Percentiles rank a stretch among this genome's conserved stretches.
Conservation (phyloP, 2,113 vertebrate genomes). For the Eurypyga helias region DNA sequence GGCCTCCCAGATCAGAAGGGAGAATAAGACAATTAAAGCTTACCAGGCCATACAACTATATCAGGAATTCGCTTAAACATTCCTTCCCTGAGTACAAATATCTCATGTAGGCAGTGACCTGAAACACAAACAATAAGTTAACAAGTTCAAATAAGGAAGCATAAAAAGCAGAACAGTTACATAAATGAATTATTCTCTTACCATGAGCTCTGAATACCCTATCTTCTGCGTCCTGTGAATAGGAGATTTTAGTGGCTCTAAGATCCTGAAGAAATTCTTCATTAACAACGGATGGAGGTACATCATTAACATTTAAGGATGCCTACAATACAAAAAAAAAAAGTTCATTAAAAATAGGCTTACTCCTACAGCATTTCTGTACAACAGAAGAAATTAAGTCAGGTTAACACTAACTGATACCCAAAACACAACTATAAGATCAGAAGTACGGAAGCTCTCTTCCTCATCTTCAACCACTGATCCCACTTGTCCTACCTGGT, state of each 20-base stretch:
- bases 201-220: constrained; percentile 93
- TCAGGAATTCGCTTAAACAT: constrained; percentile 92
- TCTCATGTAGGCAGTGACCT: constrained; percentile 98
- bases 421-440: neutral
- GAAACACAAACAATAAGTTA: constrained; percentile 57
- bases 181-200: constrained; percentile 67
- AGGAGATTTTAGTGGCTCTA: constrained; percentile 86
- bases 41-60: constrained; percentile 96
- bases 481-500: neutral
- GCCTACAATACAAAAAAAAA: constrained; percentile 78
- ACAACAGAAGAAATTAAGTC: neutral
- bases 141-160: constrained; percentile 18
- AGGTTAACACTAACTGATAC: neutral
- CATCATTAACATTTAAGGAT: constrained; percentile 83
- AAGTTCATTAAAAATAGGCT: neutral
- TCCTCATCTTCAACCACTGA: neutral
- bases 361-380: neutral
- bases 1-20: neutral
- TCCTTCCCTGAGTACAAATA: constrained; percentile 95
- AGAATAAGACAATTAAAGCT: constrained; percentile 28
- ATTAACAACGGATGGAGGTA: constrained; percentile 86
- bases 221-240: constrained; percentile 92
- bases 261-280: constrained; percentile 91
- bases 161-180: neutral
- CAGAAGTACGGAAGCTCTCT: neutral